These are phyloP conservation scores for Sardina pilchardus DNA, from an alignment of 2,113 vertebrate genomes.

Conservation along the genomic window DNA sequence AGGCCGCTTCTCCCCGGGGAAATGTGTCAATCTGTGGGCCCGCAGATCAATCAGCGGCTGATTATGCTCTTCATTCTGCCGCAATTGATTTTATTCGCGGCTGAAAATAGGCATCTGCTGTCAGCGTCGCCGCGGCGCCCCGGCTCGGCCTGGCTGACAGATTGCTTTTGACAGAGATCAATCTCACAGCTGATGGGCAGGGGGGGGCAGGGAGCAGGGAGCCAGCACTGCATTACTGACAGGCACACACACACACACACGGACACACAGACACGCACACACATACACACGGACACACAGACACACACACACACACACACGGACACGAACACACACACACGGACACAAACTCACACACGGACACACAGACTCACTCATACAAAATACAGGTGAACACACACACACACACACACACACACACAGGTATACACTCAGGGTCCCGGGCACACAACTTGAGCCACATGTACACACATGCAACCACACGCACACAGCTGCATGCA, in stretches of 20 bases:
- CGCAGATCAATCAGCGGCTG: conserved; percentile 64
- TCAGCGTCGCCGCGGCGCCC: conserved; percentile 44
- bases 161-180: conserved; percentile 71
- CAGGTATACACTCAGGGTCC: not conserved
- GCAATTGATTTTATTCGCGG: conserved; percentile 66
- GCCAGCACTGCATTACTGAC: conserved; percentile 48
- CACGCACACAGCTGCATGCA: not conserved
- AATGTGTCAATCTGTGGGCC: conserved; percentile 59
- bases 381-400: too few relatives aligned
- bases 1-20: conserved; percentile 53
- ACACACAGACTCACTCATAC: not conserved
- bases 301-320: not conserved
- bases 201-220: conserved; percentile 52
- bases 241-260: conserved; percentile 11
- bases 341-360: conserved; percentile 19
- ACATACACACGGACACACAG: conserved; percentile 23
- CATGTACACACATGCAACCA: not conserved
- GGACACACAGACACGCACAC: not conserved
- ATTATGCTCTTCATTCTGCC: conserved; percentile 63
- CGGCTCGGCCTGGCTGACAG: conserved; percentile 49
- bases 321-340: not conserved
- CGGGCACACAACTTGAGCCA: not conserved
- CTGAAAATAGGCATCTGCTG: conserved; percentile 65
- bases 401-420: not conserved
- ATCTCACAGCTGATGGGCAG: conserved; percentile 64